Evolutionary conservation across 2,113 vertebrate species (phyloP).

Genomic region (Silurus meridionalis): DNA sequence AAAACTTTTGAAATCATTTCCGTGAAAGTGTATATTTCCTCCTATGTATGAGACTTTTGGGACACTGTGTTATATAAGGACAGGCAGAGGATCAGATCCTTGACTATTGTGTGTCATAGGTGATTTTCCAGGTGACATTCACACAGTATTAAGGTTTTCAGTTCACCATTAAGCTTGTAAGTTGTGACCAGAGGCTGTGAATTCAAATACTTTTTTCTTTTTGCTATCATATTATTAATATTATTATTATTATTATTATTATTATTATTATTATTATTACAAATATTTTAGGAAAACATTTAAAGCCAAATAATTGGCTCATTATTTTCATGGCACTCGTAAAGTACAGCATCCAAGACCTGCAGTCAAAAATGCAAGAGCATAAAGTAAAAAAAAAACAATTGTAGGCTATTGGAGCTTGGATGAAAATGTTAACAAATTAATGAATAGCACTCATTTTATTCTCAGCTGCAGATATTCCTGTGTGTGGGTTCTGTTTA

Average conservation of each 20-base stretch:
- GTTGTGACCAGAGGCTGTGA: not conserved
- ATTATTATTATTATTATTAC: not conserved
- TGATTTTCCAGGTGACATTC: not conserved
- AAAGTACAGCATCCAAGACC: not conserved
- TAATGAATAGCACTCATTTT: not conserved
- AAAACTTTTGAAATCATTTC: too few species aligned
- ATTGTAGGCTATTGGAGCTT: not conserved
- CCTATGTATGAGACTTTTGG: too few species aligned
- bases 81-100: not conserved
- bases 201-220: not conserved
- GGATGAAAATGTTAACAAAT: not conserved
- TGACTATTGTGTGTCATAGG: not conserved
- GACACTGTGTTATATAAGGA: not conserved
- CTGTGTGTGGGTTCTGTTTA: not conserved
- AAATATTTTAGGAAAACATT: not conserved
- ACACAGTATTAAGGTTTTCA: not conserved
- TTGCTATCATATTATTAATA: not conserved
- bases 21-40: too few species aligned
- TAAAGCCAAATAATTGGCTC: not conserved
- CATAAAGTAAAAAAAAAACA: not conserved
- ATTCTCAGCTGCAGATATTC: not conserved
- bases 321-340: too few species aligned
- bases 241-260: not conserved
- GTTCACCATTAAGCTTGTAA: not conserved
- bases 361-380: not conserved